Conservation (phyloP, 2,888 invertebrate species). For the Leucophora obtusa region DNA sequence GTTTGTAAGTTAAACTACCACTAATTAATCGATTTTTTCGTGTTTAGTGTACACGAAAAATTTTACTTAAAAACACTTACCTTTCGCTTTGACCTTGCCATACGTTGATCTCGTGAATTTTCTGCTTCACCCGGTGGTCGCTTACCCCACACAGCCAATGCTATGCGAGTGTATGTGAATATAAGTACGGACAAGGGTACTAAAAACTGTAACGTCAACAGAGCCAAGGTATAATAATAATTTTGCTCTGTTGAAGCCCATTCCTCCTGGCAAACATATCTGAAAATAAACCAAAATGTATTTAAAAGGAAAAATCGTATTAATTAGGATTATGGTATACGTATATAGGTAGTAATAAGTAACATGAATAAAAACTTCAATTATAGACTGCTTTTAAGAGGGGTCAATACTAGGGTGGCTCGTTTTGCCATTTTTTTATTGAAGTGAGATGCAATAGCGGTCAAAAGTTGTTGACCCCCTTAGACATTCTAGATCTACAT, state of each 20-base stretch:
- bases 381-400: no score
- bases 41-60: not conserved
- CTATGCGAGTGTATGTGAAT: slow-evolving; percentile 92
- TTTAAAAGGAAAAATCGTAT: no score
- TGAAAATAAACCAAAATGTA: slow-evolving; percentile 73
- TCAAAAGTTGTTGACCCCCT: no score
- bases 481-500: no score
- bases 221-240: slow-evolving; percentile 86
- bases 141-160: slow-evolving; percentile 91
- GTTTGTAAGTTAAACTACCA: no score
- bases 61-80: slow-evolving; percentile 80
- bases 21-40: slow-evolving; percentile 3
- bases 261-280: slow-evolving; percentile 85
- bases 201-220: slow-evolving; percentile 90
- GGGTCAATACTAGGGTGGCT: no score
- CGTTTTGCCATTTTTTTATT: no score
- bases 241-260: slow-evolving; percentile 84
- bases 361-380: no score
- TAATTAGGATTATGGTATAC: no score
- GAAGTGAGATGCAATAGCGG: no score
- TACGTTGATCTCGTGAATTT: slow-evolving; percentile 87
- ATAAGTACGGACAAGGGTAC: slow-evolving; percentile 89
- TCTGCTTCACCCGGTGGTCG: slow-evolving; percentile 93
- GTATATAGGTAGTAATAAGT: no score
- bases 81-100: slow-evolving; percentile 92